Evolutionary conservation across 2,888 invertebrate species (phyloP).

Genomic region (Tenthredo scrophulariae): DNA sequence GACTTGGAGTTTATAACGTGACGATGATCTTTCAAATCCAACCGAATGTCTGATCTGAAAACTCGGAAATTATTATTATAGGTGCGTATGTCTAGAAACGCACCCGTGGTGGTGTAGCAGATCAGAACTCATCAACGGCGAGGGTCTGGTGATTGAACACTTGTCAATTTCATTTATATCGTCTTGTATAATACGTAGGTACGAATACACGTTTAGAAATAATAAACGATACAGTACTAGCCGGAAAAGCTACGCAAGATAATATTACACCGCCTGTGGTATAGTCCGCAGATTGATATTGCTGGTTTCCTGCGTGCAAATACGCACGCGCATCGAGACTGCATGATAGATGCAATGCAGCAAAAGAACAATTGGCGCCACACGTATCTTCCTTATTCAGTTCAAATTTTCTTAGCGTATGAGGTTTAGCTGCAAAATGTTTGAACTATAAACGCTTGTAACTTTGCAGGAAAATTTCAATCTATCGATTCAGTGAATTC

Average conservation of each 20-base stretch:
- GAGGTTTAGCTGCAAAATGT: neutral
- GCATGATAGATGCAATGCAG: neutral
- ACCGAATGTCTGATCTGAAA: neutral
- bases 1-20: neutral
- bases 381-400: neutral
- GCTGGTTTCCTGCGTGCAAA: constrained; percentile 8
- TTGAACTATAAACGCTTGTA: neutral
- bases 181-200: neutral
- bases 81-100: neutral
- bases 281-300: constrained; percentile 12
- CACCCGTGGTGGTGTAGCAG: neutral
- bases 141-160: neutral
- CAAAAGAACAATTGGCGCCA: neutral
- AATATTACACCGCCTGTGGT: neutral
- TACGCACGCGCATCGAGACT: neutral
- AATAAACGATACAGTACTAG: neutral
- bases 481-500: neutral
- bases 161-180: neutral
- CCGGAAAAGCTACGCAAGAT: neutral
- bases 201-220: neutral
- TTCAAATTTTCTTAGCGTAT: neutral
- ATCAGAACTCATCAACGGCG: neutral
- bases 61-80: neutral
- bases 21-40: neutral
- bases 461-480: neutral